Conservation (phyloP, 2,113 vertebrate species). For the Boulengeromyrus knoepffleri region DNA sequence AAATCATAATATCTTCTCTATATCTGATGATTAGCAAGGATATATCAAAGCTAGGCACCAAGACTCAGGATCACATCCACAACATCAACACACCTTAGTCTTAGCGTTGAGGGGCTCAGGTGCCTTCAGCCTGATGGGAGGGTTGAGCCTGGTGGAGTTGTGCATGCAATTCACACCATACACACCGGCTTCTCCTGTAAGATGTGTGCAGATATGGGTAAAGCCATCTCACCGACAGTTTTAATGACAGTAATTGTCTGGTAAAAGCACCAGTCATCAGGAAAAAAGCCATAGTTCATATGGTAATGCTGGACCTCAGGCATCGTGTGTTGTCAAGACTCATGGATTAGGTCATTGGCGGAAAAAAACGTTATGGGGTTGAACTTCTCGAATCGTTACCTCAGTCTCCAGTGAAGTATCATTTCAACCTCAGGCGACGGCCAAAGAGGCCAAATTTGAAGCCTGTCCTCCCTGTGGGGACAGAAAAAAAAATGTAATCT, state of each 20-base stretch:
- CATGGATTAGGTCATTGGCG: background rate
- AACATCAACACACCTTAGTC: background rate
- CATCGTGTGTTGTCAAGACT: background rate
- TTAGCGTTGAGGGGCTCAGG: background rate
- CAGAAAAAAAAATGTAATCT: background rate
- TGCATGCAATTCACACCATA: background rate
- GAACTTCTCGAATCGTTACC: background rate
- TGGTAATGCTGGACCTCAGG: background rate
- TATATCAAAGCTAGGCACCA: background rate
- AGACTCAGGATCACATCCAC: background rate
- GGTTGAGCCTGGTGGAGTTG: background rate
- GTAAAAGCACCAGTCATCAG: background rate
- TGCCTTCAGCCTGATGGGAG: background rate
- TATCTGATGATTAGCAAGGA: background rate
- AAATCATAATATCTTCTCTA: background rate
- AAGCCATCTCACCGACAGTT: background rate
- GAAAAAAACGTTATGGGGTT: background rate
- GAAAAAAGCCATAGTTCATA: background rate
- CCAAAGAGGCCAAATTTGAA: background rate
- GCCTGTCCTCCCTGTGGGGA: background rate
- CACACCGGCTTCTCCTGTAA: background rate
- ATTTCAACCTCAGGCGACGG: background rate
- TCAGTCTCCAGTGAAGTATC: background rate
- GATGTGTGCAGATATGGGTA: background rate
- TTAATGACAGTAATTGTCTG: background rate